Percentiles rank a stretch among this genome's conserved stretches.
phyloP scores from a whole-genome alignment of 2,888 invertebrate genomes.

The Dicyrtoma fusca region DNA sequence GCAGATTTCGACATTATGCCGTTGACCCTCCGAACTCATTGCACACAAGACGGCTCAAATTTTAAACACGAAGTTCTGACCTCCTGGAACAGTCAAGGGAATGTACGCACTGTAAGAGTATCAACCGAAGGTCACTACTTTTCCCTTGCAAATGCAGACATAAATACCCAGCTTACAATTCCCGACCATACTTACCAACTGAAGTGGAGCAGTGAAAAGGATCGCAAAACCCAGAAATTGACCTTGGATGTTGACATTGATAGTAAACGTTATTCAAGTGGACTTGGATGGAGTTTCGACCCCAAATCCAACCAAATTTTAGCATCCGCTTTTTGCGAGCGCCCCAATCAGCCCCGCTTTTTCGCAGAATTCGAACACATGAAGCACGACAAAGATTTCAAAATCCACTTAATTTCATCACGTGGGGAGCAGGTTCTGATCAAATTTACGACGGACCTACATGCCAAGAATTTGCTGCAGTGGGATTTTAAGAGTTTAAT shows the following conservation, averaged over 20 bases:
- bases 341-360: constrained; percentile 22
- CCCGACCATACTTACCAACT: constrained; percentile 36
- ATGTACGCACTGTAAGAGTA: not conserved
- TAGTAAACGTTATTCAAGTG: constrained; percentile 6
- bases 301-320: not conserved
- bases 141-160: constrained; percentile 28
- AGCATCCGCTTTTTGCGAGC: constrained; percentile 8
- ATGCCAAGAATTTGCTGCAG: not conserved
- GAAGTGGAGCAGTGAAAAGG: constrained; percentile 36
- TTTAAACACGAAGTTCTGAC: constrained; percentile 14
- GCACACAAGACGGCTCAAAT: not conserved
- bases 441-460: constrained; percentile 19
- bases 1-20: constrained; percentile 30
- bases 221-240: constrained; percentile 22
- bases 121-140: constrained; percentile 15
- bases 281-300: constrained; percentile 16
- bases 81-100: constrained; percentile 2
- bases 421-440: constrained; percentile 16
- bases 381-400: not conserved
- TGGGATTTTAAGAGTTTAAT: constrained; percentile 30
- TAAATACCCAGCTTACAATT: constrained; percentile 33
- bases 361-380: constrained; percentile 27
- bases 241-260: not conserved
- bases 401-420: not conserved
- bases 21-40: constrained; percentile 2